phyloP scores from a whole-genome alignment of 2,888 invertebrate species.

The Panopea generosa region DNA sequence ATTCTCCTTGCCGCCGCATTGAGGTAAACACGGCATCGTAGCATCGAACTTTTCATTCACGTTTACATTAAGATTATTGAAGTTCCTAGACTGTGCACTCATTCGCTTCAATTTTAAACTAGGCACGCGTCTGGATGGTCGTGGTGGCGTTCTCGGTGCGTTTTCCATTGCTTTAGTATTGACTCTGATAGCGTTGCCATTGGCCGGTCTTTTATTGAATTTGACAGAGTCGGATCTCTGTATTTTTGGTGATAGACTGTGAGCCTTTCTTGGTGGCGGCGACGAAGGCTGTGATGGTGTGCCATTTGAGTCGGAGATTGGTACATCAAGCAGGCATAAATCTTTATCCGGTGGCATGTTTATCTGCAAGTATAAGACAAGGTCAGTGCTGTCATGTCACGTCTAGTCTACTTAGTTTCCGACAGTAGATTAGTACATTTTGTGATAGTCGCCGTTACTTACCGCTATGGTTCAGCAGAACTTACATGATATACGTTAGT shows the following conservation, averaged over 20 bases:
- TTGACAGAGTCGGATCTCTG: constrained; percentile 80
- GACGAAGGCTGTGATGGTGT: constrained; percentile 20
- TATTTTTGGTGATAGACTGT: constrained; percentile 69
- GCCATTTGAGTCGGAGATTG: constrained; percentile 10
- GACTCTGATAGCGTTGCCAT: constrained; percentile 75
- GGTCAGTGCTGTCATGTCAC: too few relatives aligned
- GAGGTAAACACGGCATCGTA: constrained; percentile 76
- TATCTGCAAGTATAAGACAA: constrained; percentile 8
- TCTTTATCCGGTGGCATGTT: constrained; percentile 22
- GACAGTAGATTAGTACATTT: too few relatives aligned
- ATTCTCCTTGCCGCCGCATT: constrained; percentile 67
- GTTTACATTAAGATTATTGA: constrained; percentile 48
- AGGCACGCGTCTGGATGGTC: constrained; percentile 76
- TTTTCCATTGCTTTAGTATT: constrained; percentile 50
- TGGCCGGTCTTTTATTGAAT: constrained; percentile 73
- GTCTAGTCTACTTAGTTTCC: too few relatives aligned
- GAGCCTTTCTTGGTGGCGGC: constrained; percentile 31
- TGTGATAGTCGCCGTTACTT: too few relatives aligned
- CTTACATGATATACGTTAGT: too few relatives aligned
- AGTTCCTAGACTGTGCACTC: constrained; percentile 55
- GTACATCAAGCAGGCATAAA: constrained; percentile 8
- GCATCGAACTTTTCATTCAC: constrained; percentile 63
- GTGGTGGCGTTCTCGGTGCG: constrained; percentile 66
- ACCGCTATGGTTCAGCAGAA: too few relatives aligned
- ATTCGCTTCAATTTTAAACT: constrained; percentile 81